Evolutionary conservation across 2,113 vertebrate species (phyloP), one percentile per base, ranked within the genome.

Genomic region (Murina feae): DNA sequence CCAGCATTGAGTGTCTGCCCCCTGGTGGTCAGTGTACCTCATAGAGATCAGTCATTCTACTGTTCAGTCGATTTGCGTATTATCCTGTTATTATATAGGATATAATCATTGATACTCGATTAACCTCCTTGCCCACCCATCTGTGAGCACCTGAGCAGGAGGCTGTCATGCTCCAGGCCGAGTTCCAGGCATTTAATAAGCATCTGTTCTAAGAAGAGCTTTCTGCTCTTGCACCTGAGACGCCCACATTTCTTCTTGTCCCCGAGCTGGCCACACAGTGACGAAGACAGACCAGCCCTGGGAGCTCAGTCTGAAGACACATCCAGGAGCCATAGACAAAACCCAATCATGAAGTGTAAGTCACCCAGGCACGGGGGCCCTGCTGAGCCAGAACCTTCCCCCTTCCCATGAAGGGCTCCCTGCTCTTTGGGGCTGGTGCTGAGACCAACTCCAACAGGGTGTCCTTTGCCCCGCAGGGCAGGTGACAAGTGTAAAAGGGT

Each of bases 401-500:
- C 17, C 30, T 20, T 12, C 74, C 74, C 47, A 47, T 30, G 32
- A 9, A 25, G 42, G 58, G 28, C 17, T 28, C 55, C 44, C n/a
- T 14, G 4, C 35, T 11, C 80, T 6, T 3, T 5, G 44, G 23
- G 35, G 42, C 30, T 20, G 60, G 37, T 10, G 23, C 37, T 30
- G 30, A 37, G 74, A 63, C 35, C 25, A 51, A 63, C 16, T 18
- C 65, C 21, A 25, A 30, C 23, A 55, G 18, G 25, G 35, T n/a
- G 44, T 39, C 87, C 93, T 94, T 87, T 95, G 94, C 39, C 65
- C 69, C 16, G 20, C 44, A 55, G 21, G 35, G 2, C 55, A 53
- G 55, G 12, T 8, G 55, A 81, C 60, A 66, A 14, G 23, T 18
- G 17, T 14, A 69, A 44, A 47, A 37, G 10, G 49, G 82, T 9